A percentile compares a stretch with the other conserved stretches of the same genome.
Conservation (phyloP, 2,113 vertebrate genomes). For the Irena cyanogastra region DNA sequence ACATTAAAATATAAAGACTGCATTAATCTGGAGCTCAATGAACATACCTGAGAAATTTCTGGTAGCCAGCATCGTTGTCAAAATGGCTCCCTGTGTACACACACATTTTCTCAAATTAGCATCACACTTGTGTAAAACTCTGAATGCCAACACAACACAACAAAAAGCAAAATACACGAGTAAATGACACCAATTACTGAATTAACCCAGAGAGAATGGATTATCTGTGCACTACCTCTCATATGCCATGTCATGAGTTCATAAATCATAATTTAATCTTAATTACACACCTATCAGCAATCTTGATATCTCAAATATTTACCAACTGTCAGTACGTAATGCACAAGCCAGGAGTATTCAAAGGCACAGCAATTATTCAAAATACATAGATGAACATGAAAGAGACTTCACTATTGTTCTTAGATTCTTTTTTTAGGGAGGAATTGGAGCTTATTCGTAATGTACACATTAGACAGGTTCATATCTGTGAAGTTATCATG, state of each 20-base stretch:
- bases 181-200: background rate
- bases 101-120: conserved; percentile 23
- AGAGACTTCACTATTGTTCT: background rate
- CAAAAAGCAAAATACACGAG: background rate
- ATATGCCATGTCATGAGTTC: background rate
- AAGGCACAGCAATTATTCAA: background rate
- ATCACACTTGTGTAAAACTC: background rate
- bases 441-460: background rate
- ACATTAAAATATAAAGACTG: background rate
- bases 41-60: conserved; percentile 96
- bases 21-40: background rate
- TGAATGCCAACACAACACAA: background rate
- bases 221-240: background rate
- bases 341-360: background rate
- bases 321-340: background rate
- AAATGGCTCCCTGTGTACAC: conserved; percentile 88
- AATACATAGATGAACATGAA: background rate
- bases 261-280: background rate
- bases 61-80: conserved; percentile 98
- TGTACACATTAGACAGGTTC: background rate
- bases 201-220: background rate
- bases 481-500: background rate
- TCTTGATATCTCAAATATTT: background rate
- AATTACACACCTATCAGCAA: background rate
- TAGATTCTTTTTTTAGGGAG: background rate